phyloP scores from a whole-genome alignment of 1,140 invertebrate species.

The Galleria mellonella region DNA sequence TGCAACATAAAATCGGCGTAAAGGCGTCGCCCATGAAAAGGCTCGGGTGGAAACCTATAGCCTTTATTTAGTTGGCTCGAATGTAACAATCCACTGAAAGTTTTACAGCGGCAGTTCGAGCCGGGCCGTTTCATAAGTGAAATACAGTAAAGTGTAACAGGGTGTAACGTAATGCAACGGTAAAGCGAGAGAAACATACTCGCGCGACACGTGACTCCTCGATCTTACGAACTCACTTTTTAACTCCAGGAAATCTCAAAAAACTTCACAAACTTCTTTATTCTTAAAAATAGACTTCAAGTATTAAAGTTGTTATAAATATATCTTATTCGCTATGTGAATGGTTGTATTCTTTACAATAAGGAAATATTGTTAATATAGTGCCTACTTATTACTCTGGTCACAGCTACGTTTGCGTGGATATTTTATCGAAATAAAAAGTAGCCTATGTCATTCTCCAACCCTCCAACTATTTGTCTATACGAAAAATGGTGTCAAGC shows the following conservation, averaged over 20 bases:
- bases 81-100: constrained; percentile 54
- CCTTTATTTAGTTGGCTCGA: constrained; percentile 49
- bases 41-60: constrained; percentile 30
- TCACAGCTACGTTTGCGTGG: too few relatives aligned
- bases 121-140: constrained; percentile 37
- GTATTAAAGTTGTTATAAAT: too few relatives aligned
- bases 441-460: too few relatives aligned
- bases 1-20: constrained; percentile 62
- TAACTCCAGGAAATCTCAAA: constrained; percentile 1
- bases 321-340: background rate
- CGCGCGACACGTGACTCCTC: constrained; percentile 7
- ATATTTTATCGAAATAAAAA: too few relatives aligned
- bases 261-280: too few relatives aligned
- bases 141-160: constrained; percentile 19
- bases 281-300: too few relatives aligned
- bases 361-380: too few relatives aligned
- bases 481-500: too few relatives aligned
- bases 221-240: constrained; percentile 5
- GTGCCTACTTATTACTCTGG: too few relatives aligned
- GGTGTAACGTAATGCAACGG: constrained; percentile 7
- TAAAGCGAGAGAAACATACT: constrained; percentile 7
- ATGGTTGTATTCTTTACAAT: background rate
- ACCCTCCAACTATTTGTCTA: too few relatives aligned
- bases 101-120: constrained; percentile 47
- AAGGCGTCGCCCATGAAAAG: constrained; percentile 44